Percentiles rank a stretch among this genome's conserved stretches.
These are phyloP conservation scores for Porites cylindrica DNA, from an alignment of 92 coral and sea anemone species.

Conservation along the genomic window DNA sequence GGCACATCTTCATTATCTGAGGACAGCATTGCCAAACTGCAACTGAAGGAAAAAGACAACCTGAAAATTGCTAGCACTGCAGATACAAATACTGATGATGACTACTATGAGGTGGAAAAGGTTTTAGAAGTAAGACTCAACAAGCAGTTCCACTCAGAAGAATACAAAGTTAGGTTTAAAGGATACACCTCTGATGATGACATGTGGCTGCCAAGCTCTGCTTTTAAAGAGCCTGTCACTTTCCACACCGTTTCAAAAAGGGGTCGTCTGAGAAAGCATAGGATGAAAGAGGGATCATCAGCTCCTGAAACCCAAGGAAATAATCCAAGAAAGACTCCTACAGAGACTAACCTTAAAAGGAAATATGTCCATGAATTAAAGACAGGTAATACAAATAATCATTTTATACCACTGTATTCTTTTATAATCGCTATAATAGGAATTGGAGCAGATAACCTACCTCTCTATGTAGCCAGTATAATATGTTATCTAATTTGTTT, in stretches of 20 bases:
- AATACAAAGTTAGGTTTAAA: constrained; percentile 23
- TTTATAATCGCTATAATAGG: too few relatives aligned
- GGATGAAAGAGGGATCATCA: background rate
- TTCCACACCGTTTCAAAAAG: background rate
- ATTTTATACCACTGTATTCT: too few relatives aligned
- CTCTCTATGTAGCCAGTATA: too few relatives aligned
- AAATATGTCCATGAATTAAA: too few relatives aligned
- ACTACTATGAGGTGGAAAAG: constrained; percentile 32
- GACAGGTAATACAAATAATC: too few relatives aligned
- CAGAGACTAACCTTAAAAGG: too few relatives aligned
- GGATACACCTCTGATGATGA: constrained; percentile 1
- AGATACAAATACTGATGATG: background rate
- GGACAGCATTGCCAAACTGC: constrained; percentile 1
- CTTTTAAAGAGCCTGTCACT: background rate
- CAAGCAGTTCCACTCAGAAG: constrained; percentile 11
- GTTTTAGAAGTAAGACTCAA: constrained; percentile 17
- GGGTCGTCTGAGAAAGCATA: constrained; percentile 14
- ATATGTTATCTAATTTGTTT: too few relatives aligned
- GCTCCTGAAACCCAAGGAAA: too few relatives aligned
- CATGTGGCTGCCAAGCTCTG: constrained; percentile 16
- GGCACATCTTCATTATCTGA: background rate
- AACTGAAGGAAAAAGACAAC: background rate
- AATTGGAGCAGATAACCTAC: too few relatives aligned
- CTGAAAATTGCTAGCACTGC: background rate
- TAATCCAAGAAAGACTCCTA: too few relatives aligned